A percentile compares a stretch with the other conserved stretches of the same genome.
Conservation (phyloP, 1,140 invertebrate genomes). For the Augochlora pura region DNA sequence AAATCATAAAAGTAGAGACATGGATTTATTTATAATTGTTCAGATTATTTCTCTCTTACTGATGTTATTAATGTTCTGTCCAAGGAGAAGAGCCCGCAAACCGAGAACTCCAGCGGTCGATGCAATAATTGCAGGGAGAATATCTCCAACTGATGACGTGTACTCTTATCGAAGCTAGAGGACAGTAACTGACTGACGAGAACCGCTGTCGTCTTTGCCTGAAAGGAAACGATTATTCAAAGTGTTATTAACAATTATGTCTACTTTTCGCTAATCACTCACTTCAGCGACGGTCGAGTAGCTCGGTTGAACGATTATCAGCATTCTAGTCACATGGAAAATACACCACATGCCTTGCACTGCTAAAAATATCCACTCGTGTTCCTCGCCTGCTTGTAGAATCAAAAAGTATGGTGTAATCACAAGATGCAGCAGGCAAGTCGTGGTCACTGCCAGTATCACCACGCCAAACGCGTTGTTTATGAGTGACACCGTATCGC, state of each 20-base stretch:
- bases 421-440: slow-evolving; percentile 85
- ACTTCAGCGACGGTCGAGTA: slow-evolving; percentile 82
- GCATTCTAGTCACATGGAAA: slow-evolving; percentile 83
- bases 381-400: slow-evolving; percentile 81
- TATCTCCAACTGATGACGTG: slow-evolving; percentile 81
- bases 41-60: slow-evolving; percentile 70
- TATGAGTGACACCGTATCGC: slow-evolving; percentile 69
- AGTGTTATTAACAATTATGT: too few species aligned
- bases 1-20: slow-evolving; percentile 58
- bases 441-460: slow-evolving; percentile 83
- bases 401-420: slow-evolving; percentile 87
- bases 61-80: slow-evolving; percentile 84
- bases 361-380: slow-evolving; percentile 74
- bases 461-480: slow-evolving; percentile 82
- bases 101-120: slow-evolving; percentile 83
- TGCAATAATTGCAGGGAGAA: slow-evolving; percentile 85
- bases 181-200: slow-evolving; percentile 73
- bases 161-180: slow-evolving; percentile 62
- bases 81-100: slow-evolving; percentile 84
- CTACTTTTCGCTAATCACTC: background rate
- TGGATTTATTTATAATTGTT: background rate
- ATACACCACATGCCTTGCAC: slow-evolving; percentile 84
- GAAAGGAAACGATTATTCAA: background rate
- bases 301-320: slow-evolving; percentile 85
- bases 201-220: slow-evolving; percentile 71